Evolutionary conservation across 2,797 vertebrate genomes (phyloP).

Genomic region (Tadarida brasiliensis): DNA sequence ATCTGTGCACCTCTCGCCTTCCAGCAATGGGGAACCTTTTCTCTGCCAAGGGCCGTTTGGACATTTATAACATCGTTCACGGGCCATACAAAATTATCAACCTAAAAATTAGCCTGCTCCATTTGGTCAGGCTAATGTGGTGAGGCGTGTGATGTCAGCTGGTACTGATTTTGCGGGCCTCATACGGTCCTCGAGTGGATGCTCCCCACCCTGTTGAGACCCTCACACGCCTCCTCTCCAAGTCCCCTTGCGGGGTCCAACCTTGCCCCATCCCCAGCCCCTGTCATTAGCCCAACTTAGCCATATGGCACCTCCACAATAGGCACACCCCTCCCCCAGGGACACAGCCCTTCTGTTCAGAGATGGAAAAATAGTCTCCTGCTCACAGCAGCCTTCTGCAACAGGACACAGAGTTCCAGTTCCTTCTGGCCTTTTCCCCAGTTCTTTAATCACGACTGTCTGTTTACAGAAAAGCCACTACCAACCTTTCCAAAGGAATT

Average conservation of each 20-base stretch:
- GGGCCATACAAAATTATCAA: too few relatives aligned
- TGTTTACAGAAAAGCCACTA: slow-evolving; percentile 50
- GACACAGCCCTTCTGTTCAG: slow-evolving; percentile 43
- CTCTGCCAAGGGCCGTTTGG: too few relatives aligned
- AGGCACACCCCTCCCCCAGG: not conserved
- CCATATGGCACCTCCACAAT: not conserved
- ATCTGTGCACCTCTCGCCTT: too few relatives aligned
- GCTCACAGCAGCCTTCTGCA: slow-evolving; percentile 42
- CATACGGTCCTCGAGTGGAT: too few relatives aligned
- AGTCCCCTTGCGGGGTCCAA: not conserved
- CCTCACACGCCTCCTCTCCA: not conserved
- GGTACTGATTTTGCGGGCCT: too few relatives aligned
- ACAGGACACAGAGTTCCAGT: slow-evolving; percentile 31
- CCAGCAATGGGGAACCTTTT: too few relatives aligned
- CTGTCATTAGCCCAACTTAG: not conserved
- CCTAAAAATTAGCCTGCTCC: too few relatives aligned
- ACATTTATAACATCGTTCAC: too few relatives aligned
- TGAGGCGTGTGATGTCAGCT: too few relatives aligned
- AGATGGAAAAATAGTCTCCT: not conserved
- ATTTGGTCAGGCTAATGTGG: too few relatives aligned
- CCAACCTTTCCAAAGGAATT: not conserved
- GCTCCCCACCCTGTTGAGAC: too few relatives aligned
- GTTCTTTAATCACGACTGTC: slow-evolving; percentile 50
- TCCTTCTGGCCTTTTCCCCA: slow-evolving; percentile 57
- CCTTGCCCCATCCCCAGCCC: not conserved